phyloP scores from a whole-genome alignment of 2,888 invertebrate genomes.

The Zygaena filipendulae region DNA sequence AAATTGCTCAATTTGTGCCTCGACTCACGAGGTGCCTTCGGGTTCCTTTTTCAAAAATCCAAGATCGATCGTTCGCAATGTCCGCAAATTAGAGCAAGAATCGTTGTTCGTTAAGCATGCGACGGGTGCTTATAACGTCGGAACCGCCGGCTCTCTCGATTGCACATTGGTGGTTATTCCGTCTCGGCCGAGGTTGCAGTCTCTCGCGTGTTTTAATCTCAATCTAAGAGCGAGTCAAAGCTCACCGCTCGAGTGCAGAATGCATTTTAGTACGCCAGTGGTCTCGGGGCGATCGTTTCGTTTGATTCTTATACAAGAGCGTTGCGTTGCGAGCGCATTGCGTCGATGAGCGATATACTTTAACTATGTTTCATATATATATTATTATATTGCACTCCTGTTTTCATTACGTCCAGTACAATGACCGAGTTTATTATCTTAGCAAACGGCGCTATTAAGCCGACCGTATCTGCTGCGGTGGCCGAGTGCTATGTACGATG shows the following conservation, averaged over 20 bases:
- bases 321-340: constrained; percentile 12
- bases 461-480: too few species aligned
- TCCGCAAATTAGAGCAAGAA: constrained; percentile 66
- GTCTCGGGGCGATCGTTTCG: constrained; percentile 40
- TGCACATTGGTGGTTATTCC: constrained; percentile 20
- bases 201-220: constrained; percentile 27
- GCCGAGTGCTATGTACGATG: too few species aligned
- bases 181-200: constrained; percentile 15
- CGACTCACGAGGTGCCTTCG: constrained; percentile 46
- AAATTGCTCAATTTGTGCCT: constrained; percentile 66
- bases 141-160: constrained; percentile 21
- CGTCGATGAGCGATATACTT: too few species aligned
- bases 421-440: constrained; percentile 32
- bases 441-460: constrained; percentile 27
- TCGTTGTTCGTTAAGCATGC: constrained; percentile 55
- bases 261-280: constrained; percentile 48
- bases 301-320: constrained; percentile 16
- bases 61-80: constrained; percentile 66
- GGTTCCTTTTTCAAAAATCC: constrained; percentile 61
- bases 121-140: constrained; percentile 20
- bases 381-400: constrained; percentile 40
- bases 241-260: constrained; percentile 42
- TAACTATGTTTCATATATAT: too few species aligned
- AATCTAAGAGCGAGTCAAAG: constrained; percentile 48
- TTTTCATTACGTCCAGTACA: constrained; percentile 38